Conservation (phyloP, 2,113 vertebrate species). For the Eonycteris spelaea region DNA sequence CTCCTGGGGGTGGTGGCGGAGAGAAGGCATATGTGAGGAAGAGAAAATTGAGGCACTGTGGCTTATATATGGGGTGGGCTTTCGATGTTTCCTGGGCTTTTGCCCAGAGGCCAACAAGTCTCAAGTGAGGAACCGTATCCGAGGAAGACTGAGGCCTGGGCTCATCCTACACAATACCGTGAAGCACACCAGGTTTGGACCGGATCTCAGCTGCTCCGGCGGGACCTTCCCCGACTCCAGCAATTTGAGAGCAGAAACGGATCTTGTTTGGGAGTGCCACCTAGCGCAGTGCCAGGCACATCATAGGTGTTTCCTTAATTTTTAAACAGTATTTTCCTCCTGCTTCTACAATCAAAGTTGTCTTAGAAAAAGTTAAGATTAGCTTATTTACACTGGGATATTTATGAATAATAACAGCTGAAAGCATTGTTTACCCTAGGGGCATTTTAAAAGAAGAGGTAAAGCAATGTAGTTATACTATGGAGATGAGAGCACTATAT, state of each 20-base stretch:
- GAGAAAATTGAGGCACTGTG: fast-evolving
- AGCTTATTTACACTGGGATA: neutral
- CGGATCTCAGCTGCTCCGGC: neutral
- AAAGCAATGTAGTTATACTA: neutral
- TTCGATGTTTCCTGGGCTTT: neutral
- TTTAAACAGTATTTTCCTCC: neutral
- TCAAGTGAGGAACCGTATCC: neutral
- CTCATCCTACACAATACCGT: fast-evolving
- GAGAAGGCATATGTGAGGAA: too few relatives aligned
- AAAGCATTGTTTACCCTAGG: neutral
- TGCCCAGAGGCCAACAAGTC: neutral
- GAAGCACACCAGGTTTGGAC: neutral
- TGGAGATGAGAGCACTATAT: fast-evolving
- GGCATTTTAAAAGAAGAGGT: neutral
- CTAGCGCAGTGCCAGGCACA: neutral
- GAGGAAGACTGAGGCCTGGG: neutral
- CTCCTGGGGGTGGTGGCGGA: fast-evolving
- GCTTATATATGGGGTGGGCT: neutral
- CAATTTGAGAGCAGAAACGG: neutral
- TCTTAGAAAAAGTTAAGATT: neutral
- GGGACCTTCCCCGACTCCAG: neutral
- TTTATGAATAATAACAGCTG: neutral
- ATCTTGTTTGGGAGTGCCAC: neutral
- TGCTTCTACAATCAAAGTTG: neutral
- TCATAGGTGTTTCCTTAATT: neutral